These are phyloP conservation scores for Halcyon senegalensis DNA, from an alignment of 2,113 vertebrate species.

Conservation along the genomic window DNA sequence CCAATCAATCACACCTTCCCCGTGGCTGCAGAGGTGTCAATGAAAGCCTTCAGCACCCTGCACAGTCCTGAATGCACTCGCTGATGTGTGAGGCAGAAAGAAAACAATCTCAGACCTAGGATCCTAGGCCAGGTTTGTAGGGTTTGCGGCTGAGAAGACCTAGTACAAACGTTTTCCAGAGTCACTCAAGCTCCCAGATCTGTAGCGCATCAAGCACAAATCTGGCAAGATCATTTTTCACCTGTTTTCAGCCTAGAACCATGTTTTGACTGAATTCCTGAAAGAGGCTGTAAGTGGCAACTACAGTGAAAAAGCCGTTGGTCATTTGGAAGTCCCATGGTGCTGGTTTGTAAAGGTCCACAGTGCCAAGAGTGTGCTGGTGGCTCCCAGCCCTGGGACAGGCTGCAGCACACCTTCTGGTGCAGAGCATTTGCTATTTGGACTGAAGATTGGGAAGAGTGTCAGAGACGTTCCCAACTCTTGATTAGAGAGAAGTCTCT, in stretches of 20 bases:
- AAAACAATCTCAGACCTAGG: neutral
- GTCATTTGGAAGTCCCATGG: neutral
- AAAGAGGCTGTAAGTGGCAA: neutral
- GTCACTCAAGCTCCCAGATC: rapidly evolving
- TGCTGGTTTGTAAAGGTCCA: neutral
- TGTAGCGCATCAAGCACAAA: neutral
- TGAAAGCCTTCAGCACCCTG: neutral
- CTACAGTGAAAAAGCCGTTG: neutral
- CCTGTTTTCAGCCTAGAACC: neutral
- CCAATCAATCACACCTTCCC: neutral
- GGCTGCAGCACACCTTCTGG: neutral
- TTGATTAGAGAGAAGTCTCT: neutral
- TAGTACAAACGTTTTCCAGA: neutral
- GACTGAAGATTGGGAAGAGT: neutral
- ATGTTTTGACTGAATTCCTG: neutral
- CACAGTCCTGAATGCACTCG: neutral
- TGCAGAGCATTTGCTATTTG: neutral
- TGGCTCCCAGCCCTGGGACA: neutral
- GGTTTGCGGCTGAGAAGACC: neutral
- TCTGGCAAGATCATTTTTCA: neutral
- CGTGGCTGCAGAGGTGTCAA: neutral
- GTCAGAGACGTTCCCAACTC: neutral
- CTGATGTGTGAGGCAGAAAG: neutral
- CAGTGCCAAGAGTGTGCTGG: rapidly evolving
- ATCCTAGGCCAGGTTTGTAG: neutral